Percentiles rank a stretch among this genome's conserved stretches.
phyloP scores from a whole-genome alignment of 2,797 vertebrate species.

The Gymnocypris eckloni region DNA sequence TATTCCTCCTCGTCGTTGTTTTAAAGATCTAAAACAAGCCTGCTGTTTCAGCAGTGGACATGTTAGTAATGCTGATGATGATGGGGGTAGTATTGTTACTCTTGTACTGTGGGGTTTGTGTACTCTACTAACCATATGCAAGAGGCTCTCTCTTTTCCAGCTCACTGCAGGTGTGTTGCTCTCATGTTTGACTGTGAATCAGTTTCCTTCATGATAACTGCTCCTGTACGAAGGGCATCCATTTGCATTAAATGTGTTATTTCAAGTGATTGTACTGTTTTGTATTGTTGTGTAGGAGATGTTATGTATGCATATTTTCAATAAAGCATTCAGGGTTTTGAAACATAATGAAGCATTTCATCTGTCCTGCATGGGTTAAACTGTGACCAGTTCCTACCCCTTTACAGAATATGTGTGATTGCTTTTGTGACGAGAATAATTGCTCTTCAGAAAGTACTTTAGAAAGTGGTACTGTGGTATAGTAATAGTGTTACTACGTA shows the following conservation, averaged over 20 bases:
- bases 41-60: neutral
- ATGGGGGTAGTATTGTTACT: constrained; percentile 11
- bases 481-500: neutral
- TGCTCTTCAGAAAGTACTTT: neutral
- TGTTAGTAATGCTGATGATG: neutral
- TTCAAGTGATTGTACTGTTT: constrained; percentile 71
- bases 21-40: constrained; percentile 64
- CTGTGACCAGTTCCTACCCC: neutral
- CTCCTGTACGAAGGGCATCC: constrained; percentile 63
- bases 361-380: neutral
- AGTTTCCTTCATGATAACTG: constrained; percentile 55
- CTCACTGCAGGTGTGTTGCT: constrained; percentile 69
- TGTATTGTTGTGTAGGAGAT: constrained; percentile 71
- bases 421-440: neutral
- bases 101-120: constrained; percentile 3
- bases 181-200: constrained; percentile 73
- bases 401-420: neutral
- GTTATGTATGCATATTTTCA: constrained; percentile 72
- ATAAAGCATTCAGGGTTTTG: constrained; percentile 78
- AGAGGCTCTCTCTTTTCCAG: constrained; percentile 16
- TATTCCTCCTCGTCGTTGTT: constrained; percentile 68
- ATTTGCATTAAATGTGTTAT: constrained; percentile 72
- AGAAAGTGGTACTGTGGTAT: neutral
- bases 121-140: constrained; percentile 29
- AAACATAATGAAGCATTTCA: constrained; percentile 62